These are phyloP conservation scores for Stegastes partitus DNA, from an alignment of 2,113 vertebrate species.

Conservation along the genomic window DNA sequence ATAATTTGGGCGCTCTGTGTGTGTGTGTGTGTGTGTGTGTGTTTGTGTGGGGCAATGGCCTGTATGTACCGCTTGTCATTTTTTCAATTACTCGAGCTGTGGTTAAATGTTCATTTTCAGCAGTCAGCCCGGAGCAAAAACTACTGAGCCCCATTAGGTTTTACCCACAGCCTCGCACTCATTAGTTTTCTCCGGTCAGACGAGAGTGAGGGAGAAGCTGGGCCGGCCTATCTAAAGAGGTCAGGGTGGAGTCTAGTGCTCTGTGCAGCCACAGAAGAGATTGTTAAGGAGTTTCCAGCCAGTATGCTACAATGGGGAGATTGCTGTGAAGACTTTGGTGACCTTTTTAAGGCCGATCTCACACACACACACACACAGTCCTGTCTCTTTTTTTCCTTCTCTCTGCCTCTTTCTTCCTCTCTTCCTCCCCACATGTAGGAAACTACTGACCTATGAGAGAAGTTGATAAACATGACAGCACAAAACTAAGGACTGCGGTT, in stretches of 20 bases:
- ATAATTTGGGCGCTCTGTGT: slow-evolving; percentile 76
- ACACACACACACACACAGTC: slow-evolving; percentile 39
- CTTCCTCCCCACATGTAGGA: slow-evolving; percentile 18
- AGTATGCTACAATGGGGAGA: slow-evolving; percentile 59
- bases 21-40: slow-evolving; percentile 49
- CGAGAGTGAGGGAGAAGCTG: slow-evolving; percentile 71
- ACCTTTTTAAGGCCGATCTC: slow-evolving; percentile 79
- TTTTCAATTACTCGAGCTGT: slow-evolving; percentile 86
- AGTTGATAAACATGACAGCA: slow-evolving; percentile 34
- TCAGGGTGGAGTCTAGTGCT: slow-evolving; percentile 74
- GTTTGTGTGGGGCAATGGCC: slow-evolving; percentile 63
- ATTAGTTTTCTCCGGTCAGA: slow-evolving; percentile 82
- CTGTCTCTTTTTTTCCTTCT: slow-evolving; percentile 42
- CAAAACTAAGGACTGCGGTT: slow-evolving; percentile 25
- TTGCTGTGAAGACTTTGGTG: slow-evolving; percentile 57
- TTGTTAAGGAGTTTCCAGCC: slow-evolving; percentile 77
- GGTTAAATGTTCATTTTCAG: slow-evolving; percentile 87
- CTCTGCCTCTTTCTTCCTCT: slow-evolving; percentile 16
- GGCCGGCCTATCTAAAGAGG: slow-evolving; percentile 74
- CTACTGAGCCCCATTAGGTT: slow-evolving; percentile 84
- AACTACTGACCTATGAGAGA: slow-evolving; percentile 47
- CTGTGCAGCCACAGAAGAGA: slow-evolving; percentile 54
- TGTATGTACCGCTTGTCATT: slow-evolving; percentile 84
- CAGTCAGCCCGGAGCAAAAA: slow-evolving; percentile 82
- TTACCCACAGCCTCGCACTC: slow-evolving; percentile 82